A percentile compares a stretch with the other conserved stretches of the same genome.
Evolutionary conservation across 2,113 vertebrate genomes (phyloP).

Genomic region (Cettia cetti): DNA sequence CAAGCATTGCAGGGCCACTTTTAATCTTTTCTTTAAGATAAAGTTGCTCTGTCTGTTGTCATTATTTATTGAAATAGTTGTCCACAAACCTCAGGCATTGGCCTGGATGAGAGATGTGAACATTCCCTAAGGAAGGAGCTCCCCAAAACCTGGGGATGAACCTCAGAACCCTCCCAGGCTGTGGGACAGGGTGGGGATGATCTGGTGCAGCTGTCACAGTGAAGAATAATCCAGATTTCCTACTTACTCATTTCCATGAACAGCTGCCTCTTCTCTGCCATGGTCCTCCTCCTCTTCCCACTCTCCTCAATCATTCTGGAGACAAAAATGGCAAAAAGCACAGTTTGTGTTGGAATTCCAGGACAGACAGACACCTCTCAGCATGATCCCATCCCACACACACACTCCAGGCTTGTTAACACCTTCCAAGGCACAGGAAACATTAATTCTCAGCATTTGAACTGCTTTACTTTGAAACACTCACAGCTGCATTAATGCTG

Average conservation of each 20-base stretch:
- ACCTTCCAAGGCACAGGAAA: not conserved
- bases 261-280: conserved; percentile 98
- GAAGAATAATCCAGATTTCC: not conserved
- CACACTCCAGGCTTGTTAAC: not conserved
- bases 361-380: not conserved
- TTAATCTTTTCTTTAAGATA: not conserved
- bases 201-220: accelerated
- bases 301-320: conserved; percentile 98
- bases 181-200: not conserved
- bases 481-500: not conserved
- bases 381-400: accelerated
- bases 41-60: not conserved
- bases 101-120: accelerated
- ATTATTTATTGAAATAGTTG: accelerated
- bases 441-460: accelerated
- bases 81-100: not conserved
- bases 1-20: not conserved
- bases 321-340: conserved; percentile 24
- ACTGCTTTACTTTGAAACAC: not conserved
- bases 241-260: conserved; percentile 99
- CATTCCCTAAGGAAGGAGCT: not conserved
- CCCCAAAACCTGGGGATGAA: not conserved
- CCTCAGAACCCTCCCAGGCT: no score
- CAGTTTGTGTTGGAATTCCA: not conserved
- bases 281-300: conserved; percentile 89